phyloP scores from a whole-genome alignment of 2,113 vertebrate genomes.

The Nicator chloris region DNA sequence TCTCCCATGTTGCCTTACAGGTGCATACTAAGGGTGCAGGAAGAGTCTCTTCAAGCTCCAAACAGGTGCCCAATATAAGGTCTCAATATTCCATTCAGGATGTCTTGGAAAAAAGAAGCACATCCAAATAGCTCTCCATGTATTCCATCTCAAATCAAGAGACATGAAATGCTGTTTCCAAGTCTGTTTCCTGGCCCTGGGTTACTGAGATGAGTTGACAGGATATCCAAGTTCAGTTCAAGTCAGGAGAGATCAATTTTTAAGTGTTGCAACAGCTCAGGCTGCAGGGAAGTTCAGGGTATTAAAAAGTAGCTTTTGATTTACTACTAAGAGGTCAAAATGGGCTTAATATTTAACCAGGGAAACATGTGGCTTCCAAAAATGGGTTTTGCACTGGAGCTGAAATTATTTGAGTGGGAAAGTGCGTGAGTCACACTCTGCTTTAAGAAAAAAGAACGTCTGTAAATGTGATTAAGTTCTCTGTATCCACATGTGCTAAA shows the following conservation, averaged over 20 bases:
- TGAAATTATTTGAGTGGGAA: not conserved
- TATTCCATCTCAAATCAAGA: not conserved
- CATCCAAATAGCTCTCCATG: not conserved
- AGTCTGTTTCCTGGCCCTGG: not conserved
- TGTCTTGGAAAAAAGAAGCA: not conserved
- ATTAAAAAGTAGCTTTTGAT: not conserved
- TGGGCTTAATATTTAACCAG: slow-evolving; percentile 16
- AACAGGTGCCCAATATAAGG: not conserved
- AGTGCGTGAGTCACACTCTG: not conserved
- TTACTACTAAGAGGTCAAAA: not conserved
- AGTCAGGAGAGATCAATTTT: not conserved
- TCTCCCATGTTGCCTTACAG: not conserved
- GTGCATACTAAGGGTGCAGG: not conserved
- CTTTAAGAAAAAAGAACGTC: not conserved
- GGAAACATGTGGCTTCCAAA: not conserved
- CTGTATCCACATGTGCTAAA: not conserved
- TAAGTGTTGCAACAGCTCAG: not conserved
- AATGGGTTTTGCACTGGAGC: not conserved
- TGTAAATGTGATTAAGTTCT: not conserved
- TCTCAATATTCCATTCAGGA: not conserved
- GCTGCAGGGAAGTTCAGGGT: not conserved
- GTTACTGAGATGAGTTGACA: not conserved
- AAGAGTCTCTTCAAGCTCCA: not conserved
- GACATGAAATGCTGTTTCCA: not conserved
- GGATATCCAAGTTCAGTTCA: not conserved